Percentiles rank a stretch among this genome's conserved stretches.
Conservation (phyloP, 2,888 invertebrate species). For the Xanthostigma xanthostigma region DNA sequence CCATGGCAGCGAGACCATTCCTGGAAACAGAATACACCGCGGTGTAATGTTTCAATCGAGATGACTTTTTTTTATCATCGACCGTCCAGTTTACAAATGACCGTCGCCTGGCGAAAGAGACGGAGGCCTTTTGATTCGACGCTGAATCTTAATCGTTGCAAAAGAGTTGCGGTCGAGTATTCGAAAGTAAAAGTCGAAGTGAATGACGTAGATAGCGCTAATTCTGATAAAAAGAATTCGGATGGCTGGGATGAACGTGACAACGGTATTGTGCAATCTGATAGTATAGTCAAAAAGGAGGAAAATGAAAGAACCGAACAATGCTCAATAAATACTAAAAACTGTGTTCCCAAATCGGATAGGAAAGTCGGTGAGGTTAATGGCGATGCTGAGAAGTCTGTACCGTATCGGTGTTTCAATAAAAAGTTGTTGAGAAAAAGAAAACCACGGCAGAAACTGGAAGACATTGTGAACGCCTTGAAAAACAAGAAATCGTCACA, state of each 20-base stretch:
- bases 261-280: constrained; percentile 5
- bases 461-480: constrained; percentile 8
- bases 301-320: background rate
- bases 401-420: too few relatives aligned
- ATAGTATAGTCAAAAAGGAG: constrained; percentile 2
- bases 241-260: constrained; percentile 9
- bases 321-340: too few relatives aligned
- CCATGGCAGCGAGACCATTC: constrained; percentile 84
- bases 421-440: too few relatives aligned
- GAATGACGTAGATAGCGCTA: constrained; percentile 10
- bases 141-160: constrained; percentile 18
- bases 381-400: too few relatives aligned
- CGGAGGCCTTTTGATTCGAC: constrained; percentile 48
- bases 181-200: constrained; percentile 30
- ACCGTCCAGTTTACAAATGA: constrained; percentile 33
- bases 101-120: constrained; percentile 38
- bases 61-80: constrained; percentile 55
- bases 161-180: constrained; percentile 28
- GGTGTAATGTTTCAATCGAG: constrained; percentile 56
- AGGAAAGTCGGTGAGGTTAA: too few relatives aligned
- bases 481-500: constrained; percentile 7
- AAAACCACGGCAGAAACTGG: constrained; percentile 4
- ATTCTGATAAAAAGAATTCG: constrained; percentile 5
- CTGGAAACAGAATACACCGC: constrained; percentile 72
- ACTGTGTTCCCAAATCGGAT: too few relatives aligned